phyloP scores from a whole-genome alignment of 92 coral and sea anemone species.

The Hydrozoanthus gracilis region DNA sequence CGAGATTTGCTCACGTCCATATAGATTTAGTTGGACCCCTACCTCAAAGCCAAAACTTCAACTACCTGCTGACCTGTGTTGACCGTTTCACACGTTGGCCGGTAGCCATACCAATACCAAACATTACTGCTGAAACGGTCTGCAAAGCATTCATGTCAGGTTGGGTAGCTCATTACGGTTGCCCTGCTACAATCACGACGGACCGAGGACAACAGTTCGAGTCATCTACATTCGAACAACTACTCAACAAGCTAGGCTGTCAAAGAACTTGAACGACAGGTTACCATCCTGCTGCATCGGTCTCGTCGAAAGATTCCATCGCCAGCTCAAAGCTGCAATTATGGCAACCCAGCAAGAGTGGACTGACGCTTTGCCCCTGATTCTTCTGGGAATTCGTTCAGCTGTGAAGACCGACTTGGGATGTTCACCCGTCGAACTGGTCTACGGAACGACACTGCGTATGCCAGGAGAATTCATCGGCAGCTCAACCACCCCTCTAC shows the following conservation, averaged over 20 bases:
- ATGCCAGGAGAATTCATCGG: conserved; percentile 62
- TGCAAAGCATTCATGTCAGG: conserved; percentile 46
- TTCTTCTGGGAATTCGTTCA: neutral
- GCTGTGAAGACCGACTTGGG: conserved; percentile 22
- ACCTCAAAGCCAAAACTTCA: conserved; percentile 34
- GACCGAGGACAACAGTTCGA: conserved; percentile 59
- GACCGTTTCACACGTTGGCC: conserved; percentile 55
- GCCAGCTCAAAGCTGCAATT: conserved; percentile 51
- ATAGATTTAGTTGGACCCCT: conserved; percentile 2
- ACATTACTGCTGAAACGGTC: conserved; percentile 53
- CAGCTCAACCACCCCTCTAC: conserved; percentile 7
- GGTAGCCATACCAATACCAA: conserved; percentile 55
- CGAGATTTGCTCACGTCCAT: conserved; percentile 19
- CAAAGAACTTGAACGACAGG: too few relatives aligned
- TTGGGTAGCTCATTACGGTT: conserved; percentile 53
- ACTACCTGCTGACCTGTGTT: conserved; percentile 55
- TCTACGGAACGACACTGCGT: conserved; percentile 48
- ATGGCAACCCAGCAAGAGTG: conserved; percentile 54
- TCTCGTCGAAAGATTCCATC: neutral
- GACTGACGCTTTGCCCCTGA: conserved; percentile 52
- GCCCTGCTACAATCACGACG: conserved; percentile 45
- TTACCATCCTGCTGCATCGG: too few relatives aligned
- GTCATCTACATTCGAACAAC: conserved; percentile 1
- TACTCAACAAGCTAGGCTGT: neutral
- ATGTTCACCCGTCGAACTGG: conserved; percentile 18